phyloP scores from a whole-genome alignment of 2,113 vertebrate genomes.

The Anolis sagrei region DNA sequence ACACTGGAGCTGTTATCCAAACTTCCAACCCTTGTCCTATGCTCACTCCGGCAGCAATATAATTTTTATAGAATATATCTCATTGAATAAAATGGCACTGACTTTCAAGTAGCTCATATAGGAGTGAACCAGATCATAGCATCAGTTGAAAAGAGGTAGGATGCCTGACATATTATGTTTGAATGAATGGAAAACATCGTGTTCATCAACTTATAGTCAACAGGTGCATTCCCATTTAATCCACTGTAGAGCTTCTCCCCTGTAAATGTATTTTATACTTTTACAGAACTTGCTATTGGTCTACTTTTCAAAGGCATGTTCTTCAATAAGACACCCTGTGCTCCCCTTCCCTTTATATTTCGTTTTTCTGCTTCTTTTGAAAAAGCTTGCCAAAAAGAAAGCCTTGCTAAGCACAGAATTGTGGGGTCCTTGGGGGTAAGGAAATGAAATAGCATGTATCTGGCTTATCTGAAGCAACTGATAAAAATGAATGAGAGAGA shows the following conservation, averaged over 20 bases:
- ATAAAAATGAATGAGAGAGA: constrained; percentile 23
- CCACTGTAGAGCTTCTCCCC: background rate
- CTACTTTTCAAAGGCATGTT: constrained; percentile 21
- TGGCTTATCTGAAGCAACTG: constrained; percentile 4
- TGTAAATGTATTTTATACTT: background rate
- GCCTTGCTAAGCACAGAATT: background rate
- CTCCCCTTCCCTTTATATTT: background rate
- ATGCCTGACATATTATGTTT: background rate
- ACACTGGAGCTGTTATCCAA: too few relatives aligned
- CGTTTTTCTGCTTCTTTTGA: constrained; percentile 17
- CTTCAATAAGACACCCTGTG: background rate
- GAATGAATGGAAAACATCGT: background rate
- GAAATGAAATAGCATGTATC: constrained; percentile 13
- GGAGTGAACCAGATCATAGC: background rate
- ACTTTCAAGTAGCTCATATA: too few relatives aligned
- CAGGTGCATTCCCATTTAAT: background rate
- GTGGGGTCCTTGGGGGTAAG: constrained; percentile 1
- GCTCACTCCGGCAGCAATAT: too few relatives aligned
- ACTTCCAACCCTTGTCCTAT: too few relatives aligned
- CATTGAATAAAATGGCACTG: too few relatives aligned
- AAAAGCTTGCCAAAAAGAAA: constrained; percentile 8
- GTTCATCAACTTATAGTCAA: background rate
- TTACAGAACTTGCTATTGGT: background rate
- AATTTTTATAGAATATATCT: too few relatives aligned
- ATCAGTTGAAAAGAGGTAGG: background rate